Evolutionary conservation across 1,140 invertebrate species (phyloP).

Genomic region (Trichomalopsis sarcophagae): DNA sequence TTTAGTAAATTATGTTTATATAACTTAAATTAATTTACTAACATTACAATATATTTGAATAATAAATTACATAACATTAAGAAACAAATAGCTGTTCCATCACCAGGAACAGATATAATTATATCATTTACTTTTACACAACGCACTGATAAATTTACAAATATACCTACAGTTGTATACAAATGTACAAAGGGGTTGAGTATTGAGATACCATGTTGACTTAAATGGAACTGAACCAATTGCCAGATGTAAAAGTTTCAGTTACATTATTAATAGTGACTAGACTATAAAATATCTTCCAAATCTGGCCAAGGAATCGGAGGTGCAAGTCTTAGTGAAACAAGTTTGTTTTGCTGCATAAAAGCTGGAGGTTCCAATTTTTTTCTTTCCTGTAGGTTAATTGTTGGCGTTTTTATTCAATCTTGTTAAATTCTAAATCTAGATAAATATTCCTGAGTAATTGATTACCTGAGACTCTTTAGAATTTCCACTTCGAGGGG

Average conservation of each 20-base stretch:
- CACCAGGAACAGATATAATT: slow-evolving; percentile 13
- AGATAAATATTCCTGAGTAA: slow-evolving; percentile 1
- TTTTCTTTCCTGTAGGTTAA: slow-evolving; percentile 62
- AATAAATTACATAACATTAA: slow-evolving; percentile 49
- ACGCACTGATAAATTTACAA: slow-evolving; percentile 38
- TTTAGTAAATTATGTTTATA: slow-evolving; percentile 28
- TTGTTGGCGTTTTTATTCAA: neutral
- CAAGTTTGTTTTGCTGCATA: slow-evolving; percentile 65
- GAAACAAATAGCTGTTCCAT: slow-evolving; percentile 18
- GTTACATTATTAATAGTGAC: slow-evolving; percentile 53
- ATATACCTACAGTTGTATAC: slow-evolving; percentile 46
- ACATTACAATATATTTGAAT: slow-evolving; percentile 45
- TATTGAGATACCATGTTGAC: slow-evolving; percentile 37
- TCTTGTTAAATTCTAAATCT: too few relatives aligned
- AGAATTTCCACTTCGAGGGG: slow-evolving; percentile 49
- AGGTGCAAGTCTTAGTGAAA: slow-evolving; percentile 67
- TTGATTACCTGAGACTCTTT: slow-evolving; percentile 4
- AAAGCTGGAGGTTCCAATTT: slow-evolving; percentile 68
- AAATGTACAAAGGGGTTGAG: slow-evolving; percentile 50
- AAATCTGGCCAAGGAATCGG: slow-evolving; percentile 69
- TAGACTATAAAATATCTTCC: slow-evolving; percentile 73
- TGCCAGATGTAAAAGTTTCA: slow-evolving; percentile 14
- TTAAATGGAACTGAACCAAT: slow-evolving; percentile 23
- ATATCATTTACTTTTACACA: slow-evolving; percentile 35
- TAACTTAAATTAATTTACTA: slow-evolving; percentile 38